Conservation (phyloP, 2,888 invertebrate genomes). For the Helicoverpa assulta region DNA sequence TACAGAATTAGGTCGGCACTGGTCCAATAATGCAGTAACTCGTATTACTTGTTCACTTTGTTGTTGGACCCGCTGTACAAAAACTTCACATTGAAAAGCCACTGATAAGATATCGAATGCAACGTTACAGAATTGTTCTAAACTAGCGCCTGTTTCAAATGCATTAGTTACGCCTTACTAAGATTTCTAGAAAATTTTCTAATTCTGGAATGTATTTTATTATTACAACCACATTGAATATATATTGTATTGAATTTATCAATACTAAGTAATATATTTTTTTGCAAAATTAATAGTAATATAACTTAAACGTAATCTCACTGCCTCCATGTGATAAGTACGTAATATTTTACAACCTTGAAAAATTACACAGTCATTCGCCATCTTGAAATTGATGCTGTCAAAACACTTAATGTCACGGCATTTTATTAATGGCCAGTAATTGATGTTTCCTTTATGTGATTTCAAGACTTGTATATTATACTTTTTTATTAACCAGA, state of each 20-base stretch:
- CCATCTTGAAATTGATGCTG: constrained; percentile 59
- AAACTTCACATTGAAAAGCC: constrained; percentile 42
- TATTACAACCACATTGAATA: too few relatives aligned
- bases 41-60: constrained; percentile 67
- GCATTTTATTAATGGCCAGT: constrained; percentile 43
- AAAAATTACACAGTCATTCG: constrained; percentile 60
- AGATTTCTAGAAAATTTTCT: constrained; percentile 9
- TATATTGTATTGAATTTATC: too few relatives aligned
- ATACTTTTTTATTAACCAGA: constrained; percentile 16
- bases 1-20: constrained; percentile 66
- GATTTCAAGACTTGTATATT: constrained; percentile 29
- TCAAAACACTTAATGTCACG: constrained; percentile 55
- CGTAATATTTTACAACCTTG: constrained; percentile 62
- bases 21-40: constrained; percentile 64
- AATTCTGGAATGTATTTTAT: neutral
- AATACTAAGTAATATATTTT: constrained; percentile 25
- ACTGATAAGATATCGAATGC: constrained; percentile 36
- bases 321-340: constrained; percentile 29
- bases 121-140: constrained; percentile 16
- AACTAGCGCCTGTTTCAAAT: constrained; percentile 15
- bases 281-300: too few relatives aligned
- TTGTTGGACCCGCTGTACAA: constrained; percentile 38
- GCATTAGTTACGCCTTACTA: constrained; percentile 4
- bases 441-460: constrained; percentile 52
- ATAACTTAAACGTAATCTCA: constrained; percentile 26